Percentiles rank a stretch among this genome's conserved stretches.
Conservation (phyloP, 53 echinoderm and acorn worm species). For the Patiria pectinifera region DNA sequence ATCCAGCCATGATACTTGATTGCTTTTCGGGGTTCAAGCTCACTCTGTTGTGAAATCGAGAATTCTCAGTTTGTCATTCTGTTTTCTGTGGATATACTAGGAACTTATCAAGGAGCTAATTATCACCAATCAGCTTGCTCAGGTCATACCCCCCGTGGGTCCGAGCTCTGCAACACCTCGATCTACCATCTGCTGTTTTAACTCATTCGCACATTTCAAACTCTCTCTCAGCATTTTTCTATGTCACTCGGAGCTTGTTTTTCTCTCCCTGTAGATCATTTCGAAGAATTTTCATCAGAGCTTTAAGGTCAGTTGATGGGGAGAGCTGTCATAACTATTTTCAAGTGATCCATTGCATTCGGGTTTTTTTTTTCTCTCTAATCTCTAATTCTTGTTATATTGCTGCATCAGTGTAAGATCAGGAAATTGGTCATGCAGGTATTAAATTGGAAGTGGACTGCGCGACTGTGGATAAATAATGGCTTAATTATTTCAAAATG, state of each 20-base stretch:
- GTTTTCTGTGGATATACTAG: background rate
- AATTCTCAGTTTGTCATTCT: constrained; percentile 10
- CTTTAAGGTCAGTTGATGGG: constrained; percentile 3
- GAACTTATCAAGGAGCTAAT: constrained; percentile 35
- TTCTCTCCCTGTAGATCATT: constrained; percentile 23
- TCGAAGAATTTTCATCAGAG: constrained; percentile 31
- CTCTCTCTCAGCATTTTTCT: background rate
- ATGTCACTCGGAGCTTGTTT: background rate
- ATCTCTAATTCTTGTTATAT: background rate
- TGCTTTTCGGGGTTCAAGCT: constrained; percentile 11
- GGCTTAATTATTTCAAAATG: constrained; percentile 7
- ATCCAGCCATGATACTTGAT: constrained; percentile 57
- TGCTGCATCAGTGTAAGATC: background rate
- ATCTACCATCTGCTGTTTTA: constrained; percentile 40
- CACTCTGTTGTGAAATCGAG: background rate
- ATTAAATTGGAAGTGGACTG: background rate
- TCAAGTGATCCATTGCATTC: constrained; percentile 43
- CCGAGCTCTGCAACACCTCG: background rate
- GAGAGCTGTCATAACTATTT: constrained; percentile 42
- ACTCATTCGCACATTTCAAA: constrained; percentile 51
- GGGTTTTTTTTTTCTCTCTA: constrained; percentile 1
- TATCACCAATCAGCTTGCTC: background rate
- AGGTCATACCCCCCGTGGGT: constrained; percentile 24
- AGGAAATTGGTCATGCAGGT: constrained; percentile 17
- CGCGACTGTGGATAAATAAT: background rate